Evolutionary conservation across 2,797 vertebrate species (phyloP).

Genomic region (Sternotherus odoratus): DNA sequence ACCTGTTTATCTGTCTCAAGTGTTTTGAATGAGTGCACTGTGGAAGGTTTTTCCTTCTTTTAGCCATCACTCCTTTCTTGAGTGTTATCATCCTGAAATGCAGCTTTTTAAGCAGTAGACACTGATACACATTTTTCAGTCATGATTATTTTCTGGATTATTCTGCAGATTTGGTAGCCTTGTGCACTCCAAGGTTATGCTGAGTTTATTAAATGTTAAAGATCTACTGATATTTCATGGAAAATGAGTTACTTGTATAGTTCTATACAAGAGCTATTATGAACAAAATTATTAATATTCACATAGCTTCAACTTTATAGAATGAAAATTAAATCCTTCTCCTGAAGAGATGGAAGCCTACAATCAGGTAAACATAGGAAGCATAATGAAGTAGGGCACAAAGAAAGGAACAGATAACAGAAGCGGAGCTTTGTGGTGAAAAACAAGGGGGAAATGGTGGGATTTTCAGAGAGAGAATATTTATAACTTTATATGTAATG

Average conservation of each 20-base stretch:
- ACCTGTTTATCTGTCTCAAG: not conserved
- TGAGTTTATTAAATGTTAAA: not conserved
- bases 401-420: not conserved
- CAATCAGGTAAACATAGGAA: not conserved
- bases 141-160: not conserved
- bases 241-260: constrained; percentile 7
- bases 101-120: not conserved
- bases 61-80: not conserved
- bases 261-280: not conserved
- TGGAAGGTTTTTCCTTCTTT: not conserved
- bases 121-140: not conserved
- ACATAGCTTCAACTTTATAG: not conserved
- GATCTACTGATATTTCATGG: not conserved
- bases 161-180: not conserved
- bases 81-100: not conserved
- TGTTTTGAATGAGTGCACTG: not conserved
- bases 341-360: not conserved
- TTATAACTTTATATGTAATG: not conserved
- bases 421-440: not conserved
- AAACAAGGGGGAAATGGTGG: not conserved
- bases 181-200: not conserved
- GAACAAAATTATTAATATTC: not conserved
- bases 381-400: fast-evolving
- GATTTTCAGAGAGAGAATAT: too few relatives aligned
- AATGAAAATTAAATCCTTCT: not conserved